Conservation (phyloP, 1,140 invertebrate genomes). For the Drosophila mojavensis region DNA sequence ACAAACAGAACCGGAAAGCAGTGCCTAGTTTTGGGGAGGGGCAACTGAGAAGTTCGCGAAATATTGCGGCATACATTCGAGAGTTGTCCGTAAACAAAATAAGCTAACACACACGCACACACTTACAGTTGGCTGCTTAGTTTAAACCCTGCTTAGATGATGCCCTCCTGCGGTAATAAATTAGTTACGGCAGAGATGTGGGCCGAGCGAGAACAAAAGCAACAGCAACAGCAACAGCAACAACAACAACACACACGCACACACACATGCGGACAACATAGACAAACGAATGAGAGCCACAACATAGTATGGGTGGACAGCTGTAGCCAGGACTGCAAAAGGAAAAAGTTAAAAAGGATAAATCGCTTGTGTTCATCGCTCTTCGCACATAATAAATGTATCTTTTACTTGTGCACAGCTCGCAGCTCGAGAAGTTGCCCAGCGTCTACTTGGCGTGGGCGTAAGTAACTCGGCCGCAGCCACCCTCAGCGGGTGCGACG, state of each 20-base stretch:
- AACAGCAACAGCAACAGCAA: constrained; percentile 17
- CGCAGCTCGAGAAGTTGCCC: constrained; percentile 60
- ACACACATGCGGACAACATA: constrained; percentile 5
- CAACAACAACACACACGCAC: constrained; percentile 16
- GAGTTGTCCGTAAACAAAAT: constrained; percentile 49
- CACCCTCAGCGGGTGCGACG: constrained; percentile 18
- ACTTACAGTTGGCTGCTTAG: constrained; percentile 16
- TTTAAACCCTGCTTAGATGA: constrained; percentile 61
- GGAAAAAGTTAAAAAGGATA: constrained; percentile 83
- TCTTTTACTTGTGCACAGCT: constrained; percentile 72
- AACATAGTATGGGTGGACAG: constrained; percentile 51
- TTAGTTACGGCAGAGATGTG: constrained; percentile 69
- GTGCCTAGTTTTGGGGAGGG: constrained; percentile 56
- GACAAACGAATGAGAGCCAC: constrained; percentile 16
- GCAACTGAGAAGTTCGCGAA: neutral
- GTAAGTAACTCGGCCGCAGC: constrained; percentile 72
- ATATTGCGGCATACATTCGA: constrained; percentile 9
- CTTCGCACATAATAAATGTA: constrained; percentile 83
- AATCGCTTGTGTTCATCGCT: constrained; percentile 83
- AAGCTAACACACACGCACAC: constrained; percentile 27
- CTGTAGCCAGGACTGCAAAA: constrained; percentile 32
- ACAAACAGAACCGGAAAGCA: constrained; percentile 1
- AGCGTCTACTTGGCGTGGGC: constrained; percentile 14
- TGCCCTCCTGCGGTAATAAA: constrained; percentile 74
- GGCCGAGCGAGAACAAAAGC: constrained; percentile 51